Base-by-base conservation (phyloP, 92 coral and sea anemone genomes). In the Paramuricea clavata region DNA sequence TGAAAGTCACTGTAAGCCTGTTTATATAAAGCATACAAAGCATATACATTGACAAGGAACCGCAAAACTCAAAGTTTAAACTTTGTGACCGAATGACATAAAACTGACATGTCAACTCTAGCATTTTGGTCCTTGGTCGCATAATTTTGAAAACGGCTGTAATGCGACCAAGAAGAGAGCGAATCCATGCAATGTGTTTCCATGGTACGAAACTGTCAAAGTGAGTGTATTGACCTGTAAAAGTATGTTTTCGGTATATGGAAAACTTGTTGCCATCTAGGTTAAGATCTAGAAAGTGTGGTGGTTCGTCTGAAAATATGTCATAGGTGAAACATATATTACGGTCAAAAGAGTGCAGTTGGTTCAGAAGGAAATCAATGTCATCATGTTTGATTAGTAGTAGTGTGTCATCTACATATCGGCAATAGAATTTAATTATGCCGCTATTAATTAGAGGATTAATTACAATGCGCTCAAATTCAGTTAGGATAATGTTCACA, bases 401-500 rank as follows among this genome's bases (percentile, higher is more conserved):
- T 35, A 86, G 49, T 30, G 89, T 76, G 65, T 76, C 85, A 47
- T 86, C 85, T n/a, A 77, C 85, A 39, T 86, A 76, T n/a, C 85
- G 32, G 35, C 85, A 75, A 54, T 76, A 75, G 54, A 11, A 60
- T 44, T 59, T 57, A 28, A 86, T 86, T 8, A 5, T 21, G 8
- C 62, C 75, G 33, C 31, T 57, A 27, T 54, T 39, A 56, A 75
- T 75, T 32, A 85, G 60, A 41, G 69, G 80, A 9, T 44, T 72
- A 12, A 81, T 42, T 34, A 81, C 26, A 35, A 81, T 89, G 1
- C 67, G 60, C 47, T 89, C 89, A 25, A 89, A 69, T 23, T 89
- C 89, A 11, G 86, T 89, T 85, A 79, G 83, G 19, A 88, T 74
- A 27, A 88, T 82, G 30, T 88, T 88, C 16, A 83, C 81, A 36